Conservation (phyloP, 2,113 vertebrate genomes). For the Oryzias melastigma region DNA sequence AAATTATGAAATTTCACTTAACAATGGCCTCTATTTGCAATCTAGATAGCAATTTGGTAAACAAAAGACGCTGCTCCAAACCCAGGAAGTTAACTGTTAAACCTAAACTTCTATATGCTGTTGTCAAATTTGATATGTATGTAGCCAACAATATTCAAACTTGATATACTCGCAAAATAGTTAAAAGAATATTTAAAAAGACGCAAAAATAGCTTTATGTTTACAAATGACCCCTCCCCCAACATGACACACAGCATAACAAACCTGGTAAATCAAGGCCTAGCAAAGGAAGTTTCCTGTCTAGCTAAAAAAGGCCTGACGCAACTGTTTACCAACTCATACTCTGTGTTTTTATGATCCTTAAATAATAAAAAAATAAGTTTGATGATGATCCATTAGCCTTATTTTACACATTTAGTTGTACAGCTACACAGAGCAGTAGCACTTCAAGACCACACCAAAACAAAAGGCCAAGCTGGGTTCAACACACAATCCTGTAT, state of each 20-base stretch:
- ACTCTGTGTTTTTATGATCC: no score
- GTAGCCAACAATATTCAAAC: neutral
- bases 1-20: no score
- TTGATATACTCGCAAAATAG: neutral
- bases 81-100: no score
- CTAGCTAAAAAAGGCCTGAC: neutral
- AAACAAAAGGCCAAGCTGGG: neutral
- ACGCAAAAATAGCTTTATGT: constrained; percentile 5
- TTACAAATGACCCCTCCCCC: constrained; percentile 50
- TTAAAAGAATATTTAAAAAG: neutral
- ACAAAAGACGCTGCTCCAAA: no score
- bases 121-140: no score
- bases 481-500: no score
- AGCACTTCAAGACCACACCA: neutral
- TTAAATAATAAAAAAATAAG: neutral
- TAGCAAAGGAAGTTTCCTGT: neutral
- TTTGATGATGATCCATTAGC: neutral
- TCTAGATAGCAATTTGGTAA: no score
- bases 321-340: neutral
- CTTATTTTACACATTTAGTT: neutral
- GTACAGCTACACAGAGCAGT: neutral
- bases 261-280: constrained; percentile 25
- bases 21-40: no score
- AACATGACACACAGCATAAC: constrained; percentile 54
- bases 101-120: no score